A percentile compares a stretch with the other conserved stretches of the same genome.
These are phyloP conservation scores for Hemicrepidius hirtus DNA, from an alignment of 2,888 invertebrate species.

Conservation along the genomic window DNA sequence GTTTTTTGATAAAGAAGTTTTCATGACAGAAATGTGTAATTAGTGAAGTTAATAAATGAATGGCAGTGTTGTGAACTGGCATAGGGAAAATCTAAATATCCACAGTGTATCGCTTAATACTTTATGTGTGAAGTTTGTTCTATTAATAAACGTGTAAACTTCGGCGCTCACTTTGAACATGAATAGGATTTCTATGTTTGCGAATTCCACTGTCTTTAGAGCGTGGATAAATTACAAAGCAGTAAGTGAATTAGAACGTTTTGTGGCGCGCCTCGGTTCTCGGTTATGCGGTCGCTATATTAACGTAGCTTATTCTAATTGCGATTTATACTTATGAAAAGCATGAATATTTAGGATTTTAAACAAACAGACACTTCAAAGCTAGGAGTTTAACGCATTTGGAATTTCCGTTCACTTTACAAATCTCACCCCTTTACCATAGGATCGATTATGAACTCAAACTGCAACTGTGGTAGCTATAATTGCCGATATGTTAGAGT, in stretches of 20 bases:
- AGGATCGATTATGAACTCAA: too few species aligned
- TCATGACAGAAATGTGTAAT: neutral
- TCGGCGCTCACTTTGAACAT: slow-evolving; percentile 31
- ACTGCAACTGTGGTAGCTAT: too few species aligned
- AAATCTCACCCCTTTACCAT: too few species aligned
- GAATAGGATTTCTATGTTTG: slow-evolving; percentile 34
- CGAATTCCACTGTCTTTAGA: slow-evolving; percentile 29
- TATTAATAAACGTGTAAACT: slow-evolving; percentile 32
- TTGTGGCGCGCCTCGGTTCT: slow-evolving; percentile 33
- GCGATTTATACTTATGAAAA: slow-evolving; percentile 34
- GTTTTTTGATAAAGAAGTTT: neutral
- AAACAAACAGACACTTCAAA: slow-evolving; percentile 1
- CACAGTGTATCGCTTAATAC: slow-evolving; percentile 19
- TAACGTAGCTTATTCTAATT: slow-evolving; percentile 38
- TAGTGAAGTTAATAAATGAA: slow-evolving; percentile 4
- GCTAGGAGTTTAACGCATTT: neutral
- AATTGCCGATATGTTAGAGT: neutral
- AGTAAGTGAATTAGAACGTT: slow-evolving; percentile 42
- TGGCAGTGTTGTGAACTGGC: slow-evolving; percentile 8
- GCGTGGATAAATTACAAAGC: slow-evolving; percentile 31
- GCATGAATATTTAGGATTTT: slow-evolving; percentile 17
- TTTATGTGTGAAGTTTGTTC: slow-evolving; percentile 22
- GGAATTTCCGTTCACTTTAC: neutral
- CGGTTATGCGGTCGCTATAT: slow-evolving; percentile 38
- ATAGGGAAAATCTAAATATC: slow-evolving; percentile 21